Evolutionary conservation across 2,113 vertebrate genomes (phyloP), one percentile per base, ranked within the genome.

Genomic region (Sylvia atricapilla): DNA sequence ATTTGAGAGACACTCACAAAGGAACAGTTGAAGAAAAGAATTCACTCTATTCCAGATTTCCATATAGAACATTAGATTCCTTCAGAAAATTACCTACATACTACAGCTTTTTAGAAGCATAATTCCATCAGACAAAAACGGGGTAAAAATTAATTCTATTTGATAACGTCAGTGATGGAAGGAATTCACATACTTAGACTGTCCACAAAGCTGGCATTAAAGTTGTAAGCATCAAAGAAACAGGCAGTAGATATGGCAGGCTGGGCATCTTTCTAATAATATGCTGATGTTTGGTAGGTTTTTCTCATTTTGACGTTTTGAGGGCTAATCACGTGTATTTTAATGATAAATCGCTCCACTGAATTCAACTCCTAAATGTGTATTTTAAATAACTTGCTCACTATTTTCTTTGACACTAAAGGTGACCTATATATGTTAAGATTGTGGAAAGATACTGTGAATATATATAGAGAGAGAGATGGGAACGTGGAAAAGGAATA

Each of bases 341-440:
- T 64, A 82, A 82, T 24, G 43, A 50, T 43, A 85, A 82, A 20
- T 68, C 2, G 1, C 39, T 81, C 81, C 64, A 70, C 25, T 81
- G 31, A 72, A 82, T 88, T 69, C 44, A 85, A 17, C 23, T n/a
- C 33, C 47, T 72, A 55, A 95, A 82, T 7, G 16, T 11, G 27
- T 39, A 84, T 53, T 83, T 88, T 64, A 94, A 88, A 44, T 60
- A 79, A 46, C 62, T 92, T 59, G 30, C 41, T 88, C 21, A 28
- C 30, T 83, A n/a, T 68, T 80, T 87, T 49, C 50, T 87, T 79
- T 80, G 58, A 73, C 39, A 28, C 41, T 56, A 44, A 68, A 87
- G 56, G 47, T 87, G 81, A 89, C 75, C 62, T 60, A 21, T 30
- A 84, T 12, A 68, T 81, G 69, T 43, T n/a, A 77, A 63, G 47